Conservation (phyloP, 2,888 invertebrate genomes). For the Crioceris asparagi region DNA sequence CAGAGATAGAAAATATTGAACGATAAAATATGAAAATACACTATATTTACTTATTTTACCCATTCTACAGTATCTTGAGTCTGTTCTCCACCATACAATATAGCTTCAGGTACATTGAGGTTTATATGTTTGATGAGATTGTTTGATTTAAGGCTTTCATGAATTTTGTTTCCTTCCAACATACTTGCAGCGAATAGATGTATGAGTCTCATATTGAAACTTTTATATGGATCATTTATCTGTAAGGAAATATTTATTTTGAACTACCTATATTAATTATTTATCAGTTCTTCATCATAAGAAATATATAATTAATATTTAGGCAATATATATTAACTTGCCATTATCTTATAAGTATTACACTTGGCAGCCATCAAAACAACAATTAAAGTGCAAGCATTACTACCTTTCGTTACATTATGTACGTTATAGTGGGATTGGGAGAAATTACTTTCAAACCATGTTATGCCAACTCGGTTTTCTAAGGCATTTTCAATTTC, state of each 20-base stretch:
- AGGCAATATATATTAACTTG: too few species aligned
- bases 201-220: constrained; percentile 31
- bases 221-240: constrained; percentile 23
- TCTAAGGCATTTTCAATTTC: constrained; percentile 27
- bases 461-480: constrained; percentile 32
- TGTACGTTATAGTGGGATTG: constrained; percentile 47
- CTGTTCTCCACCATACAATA: constrained; percentile 35
- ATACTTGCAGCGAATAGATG: constrained; percentile 45
- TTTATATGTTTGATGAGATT: constrained; percentile 38
- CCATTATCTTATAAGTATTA: constrained; percentile 27
- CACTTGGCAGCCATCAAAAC: constrained; percentile 44
- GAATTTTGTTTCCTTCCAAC: constrained; percentile 47
- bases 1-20: too few species aligned
- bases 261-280: background rate
- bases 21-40: too few species aligned
- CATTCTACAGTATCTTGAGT: constrained; percentile 34
- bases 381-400: constrained; percentile 52
- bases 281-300: too few species aligned
- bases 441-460: constrained; percentile 49
- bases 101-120: constrained; percentile 45
- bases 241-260: constrained; percentile 11
- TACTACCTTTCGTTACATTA: constrained; percentile 40
- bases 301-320: too few species aligned
- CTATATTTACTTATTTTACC: constrained; percentile 30
- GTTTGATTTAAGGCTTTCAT: constrained; percentile 39